phyloP scores from a whole-genome alignment of 2,113 vertebrate species.

The Herpetotheres cachinnans region DNA sequence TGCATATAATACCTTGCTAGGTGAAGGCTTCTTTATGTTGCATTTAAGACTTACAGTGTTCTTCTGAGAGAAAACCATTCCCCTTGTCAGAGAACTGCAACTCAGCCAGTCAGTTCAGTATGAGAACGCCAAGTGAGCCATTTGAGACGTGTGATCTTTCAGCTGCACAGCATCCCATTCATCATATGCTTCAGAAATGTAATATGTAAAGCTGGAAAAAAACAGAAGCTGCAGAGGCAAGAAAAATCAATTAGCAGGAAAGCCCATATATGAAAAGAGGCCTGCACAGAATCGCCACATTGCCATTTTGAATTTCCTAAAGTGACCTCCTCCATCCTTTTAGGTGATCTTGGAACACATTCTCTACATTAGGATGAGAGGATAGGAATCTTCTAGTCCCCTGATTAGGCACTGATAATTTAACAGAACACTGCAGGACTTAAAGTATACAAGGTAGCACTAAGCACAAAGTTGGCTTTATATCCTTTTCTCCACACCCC shows the following conservation, averaged over 20 bases:
- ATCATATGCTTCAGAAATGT: not conserved
- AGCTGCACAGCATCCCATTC: not conserved
- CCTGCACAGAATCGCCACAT: not conserved
- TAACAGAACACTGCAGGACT: not conserved
- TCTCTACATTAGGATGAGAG: not conserved
- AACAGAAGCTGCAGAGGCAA: slow-evolving; percentile 4
- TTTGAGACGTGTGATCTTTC: not conserved
- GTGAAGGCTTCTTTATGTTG: not conserved
- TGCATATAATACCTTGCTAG: not conserved
- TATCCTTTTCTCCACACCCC: not conserved
- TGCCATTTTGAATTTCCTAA: not conserved
- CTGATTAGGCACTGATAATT: not conserved
- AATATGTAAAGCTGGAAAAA: not conserved
- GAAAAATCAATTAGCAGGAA: not conserved
- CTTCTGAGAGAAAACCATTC: not conserved
- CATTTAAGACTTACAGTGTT: not conserved
- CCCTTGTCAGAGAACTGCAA: not conserved
- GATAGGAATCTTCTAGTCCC: not conserved
- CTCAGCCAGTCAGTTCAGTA: not conserved
- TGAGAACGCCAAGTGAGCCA: not conserved
- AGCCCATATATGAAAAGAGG: not conserved
- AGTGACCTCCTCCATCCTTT: not conserved
- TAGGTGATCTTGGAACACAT: not conserved
- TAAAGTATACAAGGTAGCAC: not conserved
- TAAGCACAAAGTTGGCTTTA: slow-evolving; percentile 5